Percentiles rank a stretch among this genome's conserved stretches.
These are phyloP conservation scores for Morinoia aosen DNA, from an alignment of 2,888 invertebrate species.

Conservation along the genomic window DNA sequence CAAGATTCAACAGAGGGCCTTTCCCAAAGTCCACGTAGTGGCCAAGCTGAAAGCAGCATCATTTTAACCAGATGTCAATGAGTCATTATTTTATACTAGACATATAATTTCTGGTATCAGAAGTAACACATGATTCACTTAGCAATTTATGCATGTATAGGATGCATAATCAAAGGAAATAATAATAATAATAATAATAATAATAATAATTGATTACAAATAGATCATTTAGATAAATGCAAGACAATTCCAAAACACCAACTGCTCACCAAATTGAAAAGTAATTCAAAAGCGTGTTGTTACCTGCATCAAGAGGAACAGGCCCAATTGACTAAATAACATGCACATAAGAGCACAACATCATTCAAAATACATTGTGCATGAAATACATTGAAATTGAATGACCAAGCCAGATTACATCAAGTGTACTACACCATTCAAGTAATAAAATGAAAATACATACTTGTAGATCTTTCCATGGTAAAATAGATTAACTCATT, in stretches of 20 bases:
- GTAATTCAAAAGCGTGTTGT: neutral
- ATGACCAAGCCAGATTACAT: no score
- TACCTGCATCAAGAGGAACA: neutral
- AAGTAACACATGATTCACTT: no score
- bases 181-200: neutral
- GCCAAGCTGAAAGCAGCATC: conserved; percentile 68
- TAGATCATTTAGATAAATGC: neutral
- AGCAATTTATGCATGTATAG: neutral
- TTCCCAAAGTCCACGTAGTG: conserved; percentile 74
- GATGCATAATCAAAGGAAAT: neutral
- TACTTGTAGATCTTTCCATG: no score
- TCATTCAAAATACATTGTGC: no score
- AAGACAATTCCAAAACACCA: neutral
- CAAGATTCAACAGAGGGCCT: conserved; percentile 80
- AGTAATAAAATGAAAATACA: no score
- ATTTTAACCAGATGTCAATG: neutral
- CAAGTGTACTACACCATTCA: no score
- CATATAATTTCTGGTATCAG: neutral
- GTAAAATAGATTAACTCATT: no score
- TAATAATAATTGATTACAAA: neutral
- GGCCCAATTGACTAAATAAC: no score
- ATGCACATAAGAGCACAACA: no score
- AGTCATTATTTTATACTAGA: neutral
- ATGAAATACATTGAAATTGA: no score
- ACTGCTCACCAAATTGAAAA: neutral